These are phyloP conservation scores for Anser cygnoides DNA, from an alignment of 2,113 vertebrate species.

Conservation along the genomic window DNA sequence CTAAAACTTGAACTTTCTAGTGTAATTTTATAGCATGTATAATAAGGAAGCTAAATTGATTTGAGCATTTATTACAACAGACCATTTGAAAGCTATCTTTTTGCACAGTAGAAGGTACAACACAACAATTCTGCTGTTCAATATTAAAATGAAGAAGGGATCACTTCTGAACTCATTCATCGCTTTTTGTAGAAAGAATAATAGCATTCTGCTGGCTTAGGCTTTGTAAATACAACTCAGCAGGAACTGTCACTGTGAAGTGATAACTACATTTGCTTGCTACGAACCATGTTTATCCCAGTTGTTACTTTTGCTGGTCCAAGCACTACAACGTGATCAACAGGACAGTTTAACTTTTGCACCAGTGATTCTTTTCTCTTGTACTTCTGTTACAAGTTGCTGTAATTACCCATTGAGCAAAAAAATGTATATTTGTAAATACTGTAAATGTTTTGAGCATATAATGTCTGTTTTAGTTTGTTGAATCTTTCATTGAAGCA, in stretches of 20 bases:
- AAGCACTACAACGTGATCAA: neutral
- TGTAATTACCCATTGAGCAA: neutral
- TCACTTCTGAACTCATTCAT: neutral
- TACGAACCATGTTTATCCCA: neutral
- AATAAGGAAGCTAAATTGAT: slow-evolving; percentile 70
- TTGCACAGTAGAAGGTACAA: slow-evolving; percentile 48
- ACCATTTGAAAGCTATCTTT: slow-evolving; percentile 40
- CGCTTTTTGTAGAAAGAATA: neutral
- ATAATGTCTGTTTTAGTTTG: slow-evolving; percentile 37
- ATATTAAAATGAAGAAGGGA: neutral
- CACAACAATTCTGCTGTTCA: neutral
- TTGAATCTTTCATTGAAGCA: slow-evolving; percentile 65
- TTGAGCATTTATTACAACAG: slow-evolving; percentile 68
- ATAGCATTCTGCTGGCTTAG: neutral
- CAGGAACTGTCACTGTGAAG: neutral
- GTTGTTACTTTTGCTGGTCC: neutral
- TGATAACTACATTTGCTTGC: neutral
- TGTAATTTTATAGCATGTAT: slow-evolving; percentile 73
- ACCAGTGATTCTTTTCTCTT: slow-evolving; percentile 14
- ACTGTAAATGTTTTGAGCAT: slow-evolving; percentile 39
- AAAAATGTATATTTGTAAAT: slow-evolving; percentile 59
- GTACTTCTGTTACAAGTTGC: slow-evolving; percentile 47
- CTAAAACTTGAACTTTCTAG: slow-evolving; percentile 68
- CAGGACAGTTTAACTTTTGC: neutral
- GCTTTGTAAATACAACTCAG: neutral